Percentiles rank a stretch among this genome's conserved stretches.
phyloP scores from a whole-genome alignment of 2,888 invertebrate genomes.

The Chymomyza procnemis region DNA sequence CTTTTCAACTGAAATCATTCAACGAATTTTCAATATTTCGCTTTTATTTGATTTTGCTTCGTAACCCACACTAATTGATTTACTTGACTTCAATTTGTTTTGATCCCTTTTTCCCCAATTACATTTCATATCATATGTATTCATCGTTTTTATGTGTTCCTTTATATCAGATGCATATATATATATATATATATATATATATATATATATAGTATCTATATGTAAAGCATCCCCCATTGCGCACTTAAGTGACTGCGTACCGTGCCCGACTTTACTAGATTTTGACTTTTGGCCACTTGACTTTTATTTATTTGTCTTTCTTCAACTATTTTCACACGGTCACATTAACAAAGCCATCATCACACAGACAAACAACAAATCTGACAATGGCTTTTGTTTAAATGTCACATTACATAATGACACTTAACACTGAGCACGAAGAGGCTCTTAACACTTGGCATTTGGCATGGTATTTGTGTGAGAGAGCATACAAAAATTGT shows the following conservation, averaged over 20 bases:
- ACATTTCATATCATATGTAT: too few relatives aligned
- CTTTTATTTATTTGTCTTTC: neutral
- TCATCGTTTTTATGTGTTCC: neutral
- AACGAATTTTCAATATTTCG: too few relatives aligned
- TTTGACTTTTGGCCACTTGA: neutral
- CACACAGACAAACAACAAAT: constrained; percentile 31
- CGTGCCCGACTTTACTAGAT: neutral
- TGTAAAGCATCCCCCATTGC: too few relatives aligned
- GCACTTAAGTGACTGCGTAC: neutral
- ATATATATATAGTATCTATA: too few relatives aligned
- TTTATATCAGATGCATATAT: neutral
- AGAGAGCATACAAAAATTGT: neutral
- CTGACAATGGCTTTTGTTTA: constrained; percentile 58
- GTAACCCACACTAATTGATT: too few relatives aligned
- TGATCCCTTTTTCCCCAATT: too few relatives aligned
- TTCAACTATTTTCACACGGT: constrained; percentile 44
- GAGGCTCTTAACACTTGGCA: constrained; percentile 6
- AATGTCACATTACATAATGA: constrained; percentile 71
- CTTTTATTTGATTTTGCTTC: too few relatives aligned
- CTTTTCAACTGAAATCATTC: too few relatives aligned
- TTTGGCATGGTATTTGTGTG: neutral
- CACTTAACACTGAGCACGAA: constrained; percentile 51
- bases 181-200: too few relatives aligned
- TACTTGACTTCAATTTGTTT: too few relatives aligned
- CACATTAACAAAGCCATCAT: constrained; percentile 60